Conservation (phyloP, 1,140 invertebrate genomes). For the Caenorhabditis latens region DNA sequence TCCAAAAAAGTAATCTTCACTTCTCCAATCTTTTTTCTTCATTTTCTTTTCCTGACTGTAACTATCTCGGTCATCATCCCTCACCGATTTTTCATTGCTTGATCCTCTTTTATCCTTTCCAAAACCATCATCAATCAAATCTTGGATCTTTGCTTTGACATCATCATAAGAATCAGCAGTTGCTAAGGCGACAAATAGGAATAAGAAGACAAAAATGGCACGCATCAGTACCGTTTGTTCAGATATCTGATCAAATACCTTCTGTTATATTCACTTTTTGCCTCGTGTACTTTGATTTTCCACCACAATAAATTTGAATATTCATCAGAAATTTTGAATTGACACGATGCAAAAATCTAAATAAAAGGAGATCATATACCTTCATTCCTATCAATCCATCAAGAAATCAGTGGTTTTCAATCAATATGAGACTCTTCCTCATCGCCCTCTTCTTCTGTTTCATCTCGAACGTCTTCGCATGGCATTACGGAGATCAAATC, state of each 20-base stretch:
- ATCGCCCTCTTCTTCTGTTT: background rate
- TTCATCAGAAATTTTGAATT: background rate
- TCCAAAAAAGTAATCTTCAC: background rate
- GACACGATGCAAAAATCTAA: background rate
- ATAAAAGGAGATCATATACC: background rate
- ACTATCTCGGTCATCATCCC: background rate
- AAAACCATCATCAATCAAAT: conserved; percentile 1
- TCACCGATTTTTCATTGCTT: background rate
- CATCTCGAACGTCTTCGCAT: background rate
- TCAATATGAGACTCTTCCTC: background rate
- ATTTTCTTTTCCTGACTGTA: background rate
- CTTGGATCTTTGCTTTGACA: background rate
- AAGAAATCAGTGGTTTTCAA: background rate
- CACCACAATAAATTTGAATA: conserved; percentile 4
- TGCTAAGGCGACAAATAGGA: background rate
- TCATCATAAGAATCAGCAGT: conserved; percentile 21
- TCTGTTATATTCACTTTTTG: background rate
- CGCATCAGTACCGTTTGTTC: background rate
- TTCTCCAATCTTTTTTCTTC: background rate
- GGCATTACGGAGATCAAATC: background rate
- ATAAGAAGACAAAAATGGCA: background rate
- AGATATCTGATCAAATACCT: background rate
- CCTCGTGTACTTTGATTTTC: background rate
- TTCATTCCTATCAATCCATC: background rate
- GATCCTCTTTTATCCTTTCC: background rate